Conservation (phyloP, 2,888 invertebrate species). For the Deilephila elpenor region DNA sequence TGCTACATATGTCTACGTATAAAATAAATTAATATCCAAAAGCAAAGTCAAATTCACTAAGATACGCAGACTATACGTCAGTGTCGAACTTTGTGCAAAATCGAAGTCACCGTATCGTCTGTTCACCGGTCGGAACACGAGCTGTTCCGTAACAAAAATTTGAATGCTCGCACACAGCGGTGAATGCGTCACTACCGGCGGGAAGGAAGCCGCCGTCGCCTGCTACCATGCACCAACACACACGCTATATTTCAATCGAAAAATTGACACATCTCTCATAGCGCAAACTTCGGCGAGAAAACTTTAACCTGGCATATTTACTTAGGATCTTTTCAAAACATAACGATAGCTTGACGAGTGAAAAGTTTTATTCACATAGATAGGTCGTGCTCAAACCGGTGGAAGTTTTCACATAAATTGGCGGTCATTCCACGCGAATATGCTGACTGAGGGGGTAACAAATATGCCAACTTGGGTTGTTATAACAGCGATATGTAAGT, state of each 20-base stretch:
- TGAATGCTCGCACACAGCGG: constrained; percentile 46
- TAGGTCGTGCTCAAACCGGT: constrained; percentile 81
- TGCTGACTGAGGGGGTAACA: constrained; percentile 84
- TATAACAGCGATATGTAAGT: constrained; percentile 84
- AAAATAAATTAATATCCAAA: not conserved
- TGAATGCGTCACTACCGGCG: constrained; percentile 62
- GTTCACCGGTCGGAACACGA: constrained; percentile 16
- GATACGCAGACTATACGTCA: not conserved
- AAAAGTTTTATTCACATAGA: constrained; percentile 80
- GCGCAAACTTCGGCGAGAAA: constrained; percentile 76
- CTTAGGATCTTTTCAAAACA: constrained; percentile 76
- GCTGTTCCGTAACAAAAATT: constrained; percentile 35
- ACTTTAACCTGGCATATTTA: constrained; percentile 82
- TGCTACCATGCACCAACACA: constrained; percentile 60
- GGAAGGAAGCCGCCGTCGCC: constrained; percentile 87
- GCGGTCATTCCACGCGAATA: constrained; percentile 84
- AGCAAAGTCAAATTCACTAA: not conserved
- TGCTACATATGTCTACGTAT: no score
- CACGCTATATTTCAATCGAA: constrained; percentile 79
- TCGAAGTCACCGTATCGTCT: constrained; percentile 48
- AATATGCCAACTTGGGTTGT: constrained; percentile 84
- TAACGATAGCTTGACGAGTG: constrained; percentile 80
- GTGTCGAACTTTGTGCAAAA: constrained; percentile 9
- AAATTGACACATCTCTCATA: constrained; percentile 79
- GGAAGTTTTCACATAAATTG: constrained; percentile 84